phyloP scores from a whole-genome alignment of 2,113 vertebrate species.

The Callipepla californica region DNA sequence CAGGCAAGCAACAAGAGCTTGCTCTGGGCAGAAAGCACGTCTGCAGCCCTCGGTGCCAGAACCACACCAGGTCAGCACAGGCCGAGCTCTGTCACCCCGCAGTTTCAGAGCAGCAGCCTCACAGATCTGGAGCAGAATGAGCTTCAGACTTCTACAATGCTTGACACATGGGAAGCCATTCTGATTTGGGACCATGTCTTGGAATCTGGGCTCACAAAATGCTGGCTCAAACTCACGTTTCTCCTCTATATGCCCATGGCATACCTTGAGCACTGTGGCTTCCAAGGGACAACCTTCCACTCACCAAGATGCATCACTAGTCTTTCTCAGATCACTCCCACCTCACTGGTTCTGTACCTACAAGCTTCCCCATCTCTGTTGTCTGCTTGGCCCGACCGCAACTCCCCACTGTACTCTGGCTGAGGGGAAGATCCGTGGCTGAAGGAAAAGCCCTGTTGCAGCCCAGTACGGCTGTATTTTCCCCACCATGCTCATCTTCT shows the following conservation, averaged over 20 bases:
- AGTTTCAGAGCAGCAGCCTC: background rate
- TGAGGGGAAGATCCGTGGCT: fast-evolving
- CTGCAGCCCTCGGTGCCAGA: background rate
- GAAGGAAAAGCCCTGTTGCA: background rate
- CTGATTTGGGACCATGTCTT: background rate
- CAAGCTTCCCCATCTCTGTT: fast-evolving
- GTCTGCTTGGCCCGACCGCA: too few species aligned
- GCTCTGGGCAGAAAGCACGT: fast-evolving
- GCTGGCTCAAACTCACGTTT: background rate
- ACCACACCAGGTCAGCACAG: fast-evolving
- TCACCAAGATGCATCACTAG: fast-evolving
- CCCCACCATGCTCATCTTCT: fast-evolving
- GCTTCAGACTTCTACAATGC: background rate
- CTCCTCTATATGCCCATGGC: background rate
- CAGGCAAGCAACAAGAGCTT: background rate
- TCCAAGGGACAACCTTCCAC: background rate
- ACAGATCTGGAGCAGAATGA: background rate
- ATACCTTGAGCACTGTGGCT: fast-evolving
- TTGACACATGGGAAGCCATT: background rate
- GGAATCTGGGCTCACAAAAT: background rate
- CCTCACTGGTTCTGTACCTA: too few species aligned
- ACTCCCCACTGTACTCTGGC: too few species aligned
- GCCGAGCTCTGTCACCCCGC: fast-evolving
- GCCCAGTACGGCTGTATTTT: fast-evolving
- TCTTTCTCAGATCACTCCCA: background rate